Evolutionary conservation across 2,888 invertebrate genomes (phyloP).

Genomic region (Julus scanicus): DNA sequence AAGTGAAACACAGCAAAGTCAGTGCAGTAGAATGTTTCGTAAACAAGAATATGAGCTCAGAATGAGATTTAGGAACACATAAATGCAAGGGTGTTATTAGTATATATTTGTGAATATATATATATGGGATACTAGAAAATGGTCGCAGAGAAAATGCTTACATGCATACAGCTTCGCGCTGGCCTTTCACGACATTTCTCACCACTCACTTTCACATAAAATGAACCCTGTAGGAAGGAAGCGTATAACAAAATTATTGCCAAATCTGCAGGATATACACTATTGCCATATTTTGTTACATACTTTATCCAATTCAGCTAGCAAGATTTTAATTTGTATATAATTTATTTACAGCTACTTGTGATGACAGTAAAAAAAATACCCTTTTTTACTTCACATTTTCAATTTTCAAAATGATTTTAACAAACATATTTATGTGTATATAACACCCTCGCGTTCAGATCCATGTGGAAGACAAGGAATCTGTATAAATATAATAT

Average conservation of each 20-base stretch:
- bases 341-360: neutral
- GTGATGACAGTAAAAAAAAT: neutral
- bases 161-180: slow-evolving; percentile 54
- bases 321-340: neutral
- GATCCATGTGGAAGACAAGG: neutral
- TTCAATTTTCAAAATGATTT: neutral
- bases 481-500: neutral
- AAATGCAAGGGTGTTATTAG: slow-evolving; percentile 46
- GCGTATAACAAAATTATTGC: slow-evolving; percentile 54
- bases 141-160: slow-evolving; percentile 55
- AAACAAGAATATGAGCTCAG: neutral
- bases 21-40: slow-evolving; percentile 15
- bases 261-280: slow-evolving; percentile 31
- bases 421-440: neutral
- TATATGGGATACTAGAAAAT: slow-evolving; percentile 41
- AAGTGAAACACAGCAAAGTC: neutral
- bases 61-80: slow-evolving; percentile 27
- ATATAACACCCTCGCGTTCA: slow-evolving; percentile 25
- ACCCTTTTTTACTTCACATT: neutral
- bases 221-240: slow-evolving; percentile 55
- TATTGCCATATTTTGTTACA: neutral
- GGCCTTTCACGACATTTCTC: slow-evolving; percentile 55
- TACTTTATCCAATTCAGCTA: neutral
- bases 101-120: neutral
- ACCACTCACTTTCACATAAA: slow-evolving; percentile 54